Evolutionary conservation across 1,140 invertebrate species (phyloP).

Genomic region (Ceratosolen fusciceps): DNA sequence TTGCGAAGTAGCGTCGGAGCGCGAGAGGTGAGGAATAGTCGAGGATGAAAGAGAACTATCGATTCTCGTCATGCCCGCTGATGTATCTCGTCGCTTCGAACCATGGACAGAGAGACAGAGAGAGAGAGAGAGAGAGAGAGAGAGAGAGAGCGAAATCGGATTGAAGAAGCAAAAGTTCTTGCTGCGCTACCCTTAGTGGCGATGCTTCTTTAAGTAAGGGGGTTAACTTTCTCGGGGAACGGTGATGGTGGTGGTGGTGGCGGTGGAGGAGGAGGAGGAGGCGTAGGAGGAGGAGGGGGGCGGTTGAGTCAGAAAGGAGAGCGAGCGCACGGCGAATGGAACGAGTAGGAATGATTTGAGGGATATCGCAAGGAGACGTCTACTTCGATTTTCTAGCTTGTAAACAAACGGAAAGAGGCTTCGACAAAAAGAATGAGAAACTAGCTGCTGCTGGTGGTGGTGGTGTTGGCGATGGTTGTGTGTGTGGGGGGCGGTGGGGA

Average conservation of each 20-base stretch:
- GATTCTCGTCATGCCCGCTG: constrained; percentile 44
- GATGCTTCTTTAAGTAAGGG: constrained; percentile 41
- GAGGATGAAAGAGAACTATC: constrained; percentile 28
- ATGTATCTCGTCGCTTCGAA: constrained; percentile 29
- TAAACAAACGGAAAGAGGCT: constrained; percentile 39
- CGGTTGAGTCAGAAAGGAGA: background rate
- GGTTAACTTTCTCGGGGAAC: constrained; percentile 37
- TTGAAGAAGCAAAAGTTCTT: constrained; percentile 38
- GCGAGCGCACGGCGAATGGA: background rate
- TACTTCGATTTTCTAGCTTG: constrained; percentile 33
- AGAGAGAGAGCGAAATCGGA: constrained; percentile 30
- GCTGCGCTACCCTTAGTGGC: background rate
- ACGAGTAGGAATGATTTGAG: constrained; percentile 7
- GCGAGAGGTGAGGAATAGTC: background rate
- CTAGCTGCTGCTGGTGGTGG: no score
- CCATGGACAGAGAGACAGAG: constrained; percentile 15
- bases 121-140: constrained; percentile 3
- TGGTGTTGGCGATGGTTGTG: no score
- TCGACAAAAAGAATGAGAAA: constrained; percentile 26
- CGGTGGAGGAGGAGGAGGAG: background rate
- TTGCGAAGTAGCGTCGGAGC: background rate
- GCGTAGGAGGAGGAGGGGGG: background rate
- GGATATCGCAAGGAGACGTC: constrained; percentile 28
- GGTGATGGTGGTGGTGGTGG: background rate
- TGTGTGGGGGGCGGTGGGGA: no score